These are phyloP conservation scores for Rhincodon typus DNA, from an alignment of 2,797 vertebrate species.

Conservation along the genomic window DNA sequence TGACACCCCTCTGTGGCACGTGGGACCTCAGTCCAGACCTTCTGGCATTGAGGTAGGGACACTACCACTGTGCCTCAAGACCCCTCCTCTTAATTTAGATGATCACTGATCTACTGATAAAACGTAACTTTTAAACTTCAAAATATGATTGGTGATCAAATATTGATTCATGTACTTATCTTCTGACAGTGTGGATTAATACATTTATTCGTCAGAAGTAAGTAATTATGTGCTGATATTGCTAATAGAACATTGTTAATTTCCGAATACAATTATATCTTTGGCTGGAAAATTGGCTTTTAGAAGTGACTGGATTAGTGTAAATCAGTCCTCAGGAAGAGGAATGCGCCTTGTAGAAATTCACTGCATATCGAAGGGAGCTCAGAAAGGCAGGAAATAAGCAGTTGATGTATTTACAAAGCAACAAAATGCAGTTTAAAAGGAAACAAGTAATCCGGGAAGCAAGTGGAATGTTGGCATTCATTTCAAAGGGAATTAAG, in stretches of 20 bases:
- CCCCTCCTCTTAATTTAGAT: not conserved
- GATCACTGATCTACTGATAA: not conserved
- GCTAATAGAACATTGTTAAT: not conserved
- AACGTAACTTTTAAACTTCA: not conserved
- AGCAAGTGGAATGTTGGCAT: not conserved
- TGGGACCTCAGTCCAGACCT: too few relatives aligned
- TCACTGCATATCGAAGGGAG: not conserved
- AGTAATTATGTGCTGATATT: not conserved
- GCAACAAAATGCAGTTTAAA: not conserved
- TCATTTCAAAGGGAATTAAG: too few relatives aligned
- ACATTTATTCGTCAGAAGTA: not conserved
- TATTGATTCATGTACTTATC: not conserved
- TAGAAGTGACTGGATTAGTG: not conserved
- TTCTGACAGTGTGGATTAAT: not conserved
- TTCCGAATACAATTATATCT: not conserved
- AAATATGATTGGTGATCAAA: not conserved
- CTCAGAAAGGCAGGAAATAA: not conserved
- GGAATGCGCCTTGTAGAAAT: not conserved
- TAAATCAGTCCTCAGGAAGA: not conserved
- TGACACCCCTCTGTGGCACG: too few relatives aligned
- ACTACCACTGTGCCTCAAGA: too few relatives aligned
- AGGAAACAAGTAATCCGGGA: not conserved
- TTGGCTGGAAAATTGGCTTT: not conserved
- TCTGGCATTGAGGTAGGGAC: too few relatives aligned
- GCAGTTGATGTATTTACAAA: not conserved